A percentile compares a stretch with the other conserved stretches of the same genome.
Conservation (phyloP, 2,888 invertebrate species). For the Heliconius sara region DNA sequence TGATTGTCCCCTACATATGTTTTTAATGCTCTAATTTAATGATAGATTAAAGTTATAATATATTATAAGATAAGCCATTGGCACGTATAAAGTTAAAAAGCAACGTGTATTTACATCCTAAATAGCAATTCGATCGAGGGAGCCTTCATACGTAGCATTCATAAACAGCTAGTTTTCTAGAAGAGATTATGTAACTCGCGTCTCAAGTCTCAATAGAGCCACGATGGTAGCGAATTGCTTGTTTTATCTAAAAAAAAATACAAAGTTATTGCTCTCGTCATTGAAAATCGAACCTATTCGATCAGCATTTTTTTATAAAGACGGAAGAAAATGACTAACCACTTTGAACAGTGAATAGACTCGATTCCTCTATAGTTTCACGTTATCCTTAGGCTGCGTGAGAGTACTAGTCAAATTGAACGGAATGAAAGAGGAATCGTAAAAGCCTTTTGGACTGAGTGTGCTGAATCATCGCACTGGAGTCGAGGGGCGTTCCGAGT, state of each 20-base stretch:
- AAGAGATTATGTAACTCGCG: no score
- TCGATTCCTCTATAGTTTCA: slow-evolving; percentile 49
- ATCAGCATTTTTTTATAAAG: not conserved
- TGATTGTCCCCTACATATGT: no score
- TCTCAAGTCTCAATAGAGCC: no score
- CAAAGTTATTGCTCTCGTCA: not conserved
- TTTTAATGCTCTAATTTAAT: no score
- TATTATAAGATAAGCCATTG: no score
- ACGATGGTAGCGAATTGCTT: not conserved
- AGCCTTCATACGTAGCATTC: no score
- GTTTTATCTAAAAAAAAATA: not conserved
- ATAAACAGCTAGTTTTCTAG: no score
- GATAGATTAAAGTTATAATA: no score
- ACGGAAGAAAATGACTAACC: slow-evolving; percentile 30
- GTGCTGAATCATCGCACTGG: slow-evolving; percentile 79
- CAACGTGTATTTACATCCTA: no score
- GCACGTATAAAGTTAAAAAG: no score
- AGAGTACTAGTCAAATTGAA: slow-evolving; percentile 67
- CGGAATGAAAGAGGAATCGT: slow-evolving; percentile 77
- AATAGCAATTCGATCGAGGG: no score
- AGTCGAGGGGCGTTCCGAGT: slow-evolving; percentile 62
- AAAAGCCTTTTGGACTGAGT: slow-evolving; percentile 80
- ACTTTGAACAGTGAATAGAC: slow-evolving; percentile 43
- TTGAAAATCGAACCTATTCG: not conserved
- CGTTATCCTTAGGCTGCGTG: slow-evolving; percentile 66